Evolutionary conservation across 37 sponge, comb jelly and placozoan genomes (phyloP).

Genomic region (Bolinopsis microptera): DNA sequence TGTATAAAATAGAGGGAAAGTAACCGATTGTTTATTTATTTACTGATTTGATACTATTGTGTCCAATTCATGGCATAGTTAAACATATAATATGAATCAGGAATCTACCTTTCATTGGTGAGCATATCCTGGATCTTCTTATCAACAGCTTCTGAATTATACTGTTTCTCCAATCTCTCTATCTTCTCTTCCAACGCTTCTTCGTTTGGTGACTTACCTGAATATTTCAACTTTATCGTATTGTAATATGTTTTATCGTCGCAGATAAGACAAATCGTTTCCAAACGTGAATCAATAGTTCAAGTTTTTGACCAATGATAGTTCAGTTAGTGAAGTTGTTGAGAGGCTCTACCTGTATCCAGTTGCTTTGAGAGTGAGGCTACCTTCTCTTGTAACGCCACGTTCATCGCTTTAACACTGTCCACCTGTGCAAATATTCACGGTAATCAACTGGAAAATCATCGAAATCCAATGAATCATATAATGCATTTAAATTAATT

Average conservation of each 20-base stretch:
- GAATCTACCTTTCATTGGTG: neutral
- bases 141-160: conserved; percentile 17
- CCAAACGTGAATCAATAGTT: too few species aligned
- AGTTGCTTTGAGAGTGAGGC: conserved; percentile 8
- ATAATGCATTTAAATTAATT: too few species aligned
- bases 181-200: neutral
- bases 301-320: too few species aligned
- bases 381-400: conserved; percentile 57
- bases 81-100: neutral
- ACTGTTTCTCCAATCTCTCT: conserved; percentile 19
- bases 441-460: neutral
- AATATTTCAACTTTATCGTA: too few species aligned
- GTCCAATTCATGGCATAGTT: too few species aligned
- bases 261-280: too few species aligned
- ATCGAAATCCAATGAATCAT: too few species aligned
- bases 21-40: too few species aligned
- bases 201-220: neutral
- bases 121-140: conserved; percentile 42
- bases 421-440: neutral
- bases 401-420: conserved; percentile 65
- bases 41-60: too few species aligned
- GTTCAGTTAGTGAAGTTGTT: too few species aligned
- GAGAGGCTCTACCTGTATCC: neutral
- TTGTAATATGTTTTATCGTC: too few species aligned
- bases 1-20: too few species aligned